Conservation (phyloP, 2,113 vertebrate genomes). For the Nematolebias whitei region DNA sequence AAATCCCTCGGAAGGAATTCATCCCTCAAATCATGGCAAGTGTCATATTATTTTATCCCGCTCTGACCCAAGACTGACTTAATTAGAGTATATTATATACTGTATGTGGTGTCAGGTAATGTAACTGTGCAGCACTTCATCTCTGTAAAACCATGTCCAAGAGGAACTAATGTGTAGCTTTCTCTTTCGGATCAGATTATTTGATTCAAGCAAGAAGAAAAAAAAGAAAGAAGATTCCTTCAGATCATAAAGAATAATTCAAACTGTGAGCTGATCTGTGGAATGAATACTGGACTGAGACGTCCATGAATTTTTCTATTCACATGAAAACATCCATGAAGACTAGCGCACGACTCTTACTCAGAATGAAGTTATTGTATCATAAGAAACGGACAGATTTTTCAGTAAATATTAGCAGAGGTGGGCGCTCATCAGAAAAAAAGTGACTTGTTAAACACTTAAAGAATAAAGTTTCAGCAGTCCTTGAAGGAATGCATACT, state of each 20-base stretch:
- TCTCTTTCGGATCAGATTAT: constrained; percentile 22
- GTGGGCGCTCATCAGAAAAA: background rate
- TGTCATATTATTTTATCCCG: constrained; percentile 29
- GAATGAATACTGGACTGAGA: constrained; percentile 39
- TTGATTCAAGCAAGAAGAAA: constrained; percentile 1
- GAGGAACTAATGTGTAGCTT: constrained; percentile 8
- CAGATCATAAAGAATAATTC: constrained; percentile 58
- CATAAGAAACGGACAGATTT: background rate
- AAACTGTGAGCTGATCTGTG: constrained; percentile 26
- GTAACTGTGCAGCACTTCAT: background rate
- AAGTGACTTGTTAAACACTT: background rate
- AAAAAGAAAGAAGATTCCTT: background rate
- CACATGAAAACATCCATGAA: constrained; percentile 24
- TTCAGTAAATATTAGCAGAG: background rate
- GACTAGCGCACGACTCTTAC: background rate
- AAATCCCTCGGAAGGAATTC: constrained; percentile 39
- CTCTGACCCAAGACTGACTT: constrained; percentile 8
- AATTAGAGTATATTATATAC: background rate
- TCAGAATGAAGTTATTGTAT: background rate
- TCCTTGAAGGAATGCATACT: too few relatives aligned
- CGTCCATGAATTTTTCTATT: constrained; percentile 25
- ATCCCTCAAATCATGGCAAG: constrained; percentile 26
- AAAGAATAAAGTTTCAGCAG: too few relatives aligned
- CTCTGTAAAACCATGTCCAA: constrained; percentile 9
- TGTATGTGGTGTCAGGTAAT: background rate